These are phyloP conservation scores for Drosophila siamana DNA, from an alignment of 2,888 invertebrate species.

Conservation along the genomic window DNA sequence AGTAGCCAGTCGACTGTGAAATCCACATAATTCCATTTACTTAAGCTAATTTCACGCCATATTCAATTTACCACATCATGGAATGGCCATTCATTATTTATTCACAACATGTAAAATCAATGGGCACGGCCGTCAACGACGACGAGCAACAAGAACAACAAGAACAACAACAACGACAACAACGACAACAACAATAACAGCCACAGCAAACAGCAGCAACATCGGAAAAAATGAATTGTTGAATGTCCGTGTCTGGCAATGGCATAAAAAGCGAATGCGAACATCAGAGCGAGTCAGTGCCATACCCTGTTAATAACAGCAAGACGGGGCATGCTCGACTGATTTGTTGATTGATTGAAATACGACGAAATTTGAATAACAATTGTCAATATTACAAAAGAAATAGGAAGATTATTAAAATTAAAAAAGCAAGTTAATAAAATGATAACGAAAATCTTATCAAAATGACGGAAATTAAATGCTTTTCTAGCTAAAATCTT, in stretches of 20 bases:
- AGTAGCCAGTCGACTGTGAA: conserved; percentile 72
- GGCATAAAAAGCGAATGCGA: conserved; percentile 10
- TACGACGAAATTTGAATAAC: too few species aligned
- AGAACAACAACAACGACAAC: conserved; percentile 21
- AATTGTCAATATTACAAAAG: too few species aligned
- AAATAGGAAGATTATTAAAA: too few species aligned
- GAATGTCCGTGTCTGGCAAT: conserved; percentile 45
- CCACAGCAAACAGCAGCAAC: conserved; percentile 1
- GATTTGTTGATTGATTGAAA: background rate
- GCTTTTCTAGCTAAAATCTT: too few species aligned
- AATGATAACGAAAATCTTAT: too few species aligned
- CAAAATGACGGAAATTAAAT: too few species aligned
- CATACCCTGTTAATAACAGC: background rate
- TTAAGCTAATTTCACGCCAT: conserved; percentile 84
- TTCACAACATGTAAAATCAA: conserved; percentile 84
- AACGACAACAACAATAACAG: conserved; percentile 10
- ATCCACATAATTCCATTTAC: conserved; percentile 84
- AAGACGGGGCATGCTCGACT: background rate
- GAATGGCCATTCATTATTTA: conserved; percentile 80
- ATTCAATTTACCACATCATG: conserved; percentile 83
- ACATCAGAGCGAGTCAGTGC: background rate
- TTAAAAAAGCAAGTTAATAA: too few species aligned
- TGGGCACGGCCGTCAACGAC: conserved; percentile 53
- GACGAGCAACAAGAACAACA: conserved; percentile 26
- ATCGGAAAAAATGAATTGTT: conserved; percentile 68